Evolutionary conservation across 2,888 invertebrate genomes (phyloP).

Genomic region (Petrophora chlorosata): DNA sequence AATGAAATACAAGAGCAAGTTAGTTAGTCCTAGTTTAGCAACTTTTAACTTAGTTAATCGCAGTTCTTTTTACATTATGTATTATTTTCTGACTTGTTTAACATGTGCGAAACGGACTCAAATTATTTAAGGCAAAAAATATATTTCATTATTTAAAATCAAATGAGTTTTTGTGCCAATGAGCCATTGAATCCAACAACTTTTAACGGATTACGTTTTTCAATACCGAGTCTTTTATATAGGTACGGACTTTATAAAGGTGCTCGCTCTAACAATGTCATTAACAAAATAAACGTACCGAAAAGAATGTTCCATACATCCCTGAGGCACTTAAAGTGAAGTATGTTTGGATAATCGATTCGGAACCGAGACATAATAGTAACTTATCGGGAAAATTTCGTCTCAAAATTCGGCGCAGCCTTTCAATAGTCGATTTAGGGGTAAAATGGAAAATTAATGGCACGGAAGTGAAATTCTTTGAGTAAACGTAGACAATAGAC

Average conservation of each 20-base stretch:
- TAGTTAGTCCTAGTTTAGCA: too few relatives aligned
- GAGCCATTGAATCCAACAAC: too few relatives aligned
- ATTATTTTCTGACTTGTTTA: too few relatives aligned
- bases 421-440: constrained; percentile 68
- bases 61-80: too few relatives aligned
- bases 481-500: constrained; percentile 66
- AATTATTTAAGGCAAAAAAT: too few relatives aligned
- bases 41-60: too few relatives aligned
- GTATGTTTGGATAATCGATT: constrained; percentile 50
- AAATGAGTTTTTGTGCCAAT: too few relatives aligned
- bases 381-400: constrained; percentile 60
- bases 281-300: constrained; percentile 18
- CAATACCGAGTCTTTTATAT: too few relatives aligned
- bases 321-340: constrained; percentile 35
- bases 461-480: constrained; percentile 70
- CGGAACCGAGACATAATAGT: constrained; percentile 50
- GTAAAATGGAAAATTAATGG: constrained; percentile 76
- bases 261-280: constrained; percentile 6
- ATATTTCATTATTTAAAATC: too few relatives aligned
- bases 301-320: constrained; percentile 9
- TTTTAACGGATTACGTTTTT: too few relatives aligned
- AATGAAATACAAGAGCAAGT: too few relatives aligned
- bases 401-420: constrained; percentile 60
- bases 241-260: neutral
- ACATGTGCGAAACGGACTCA: too few relatives aligned